Percentiles rank a stretch among this genome's conserved stretches.
These are phyloP conservation scores for Actinia tenebrosa DNA, from an alignment of 64 coral and sea anemone genomes.

Conservation along the genomic window DNA sequence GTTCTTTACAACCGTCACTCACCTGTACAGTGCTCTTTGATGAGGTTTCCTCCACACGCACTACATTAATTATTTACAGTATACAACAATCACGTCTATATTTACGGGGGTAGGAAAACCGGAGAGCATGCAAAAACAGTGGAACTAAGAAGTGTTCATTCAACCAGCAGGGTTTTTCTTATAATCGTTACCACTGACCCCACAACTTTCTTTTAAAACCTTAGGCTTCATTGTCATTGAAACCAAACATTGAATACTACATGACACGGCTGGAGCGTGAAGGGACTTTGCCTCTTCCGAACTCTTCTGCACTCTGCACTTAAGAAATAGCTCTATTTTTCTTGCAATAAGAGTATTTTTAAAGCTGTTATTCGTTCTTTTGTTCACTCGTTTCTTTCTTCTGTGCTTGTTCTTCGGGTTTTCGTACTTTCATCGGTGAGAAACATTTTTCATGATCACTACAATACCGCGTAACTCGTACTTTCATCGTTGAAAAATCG, in stretches of 20 bases:
- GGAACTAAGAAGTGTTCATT: no score
- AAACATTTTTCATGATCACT: neutral
- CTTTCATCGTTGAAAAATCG: neutral
- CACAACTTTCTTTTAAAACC: neutral
- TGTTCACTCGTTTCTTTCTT: neutral
- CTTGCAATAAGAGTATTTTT: neutral
- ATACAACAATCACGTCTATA: no score
- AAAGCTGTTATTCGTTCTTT: neutral
- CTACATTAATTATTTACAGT: no score
- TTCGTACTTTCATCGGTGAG: neutral
- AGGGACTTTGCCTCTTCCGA: slow-evolving; percentile 7
- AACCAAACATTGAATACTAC: neutral
- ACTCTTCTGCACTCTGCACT: neutral
- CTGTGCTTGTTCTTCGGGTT: neutral
- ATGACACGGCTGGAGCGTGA: neutral
- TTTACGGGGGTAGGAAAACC: no score
- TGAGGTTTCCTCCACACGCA: no score
- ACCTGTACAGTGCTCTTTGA: no score
- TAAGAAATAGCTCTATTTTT: neutral
- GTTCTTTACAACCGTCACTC: no score
- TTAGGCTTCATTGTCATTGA: neutral
- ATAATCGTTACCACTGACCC: neutral
- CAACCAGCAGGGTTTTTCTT: no score
- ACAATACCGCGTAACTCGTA: neutral
- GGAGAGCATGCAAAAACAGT: no score